Conservation (phyloP, 1,140 invertebrate species). For the Pygmarrhopalites habei region DNA sequence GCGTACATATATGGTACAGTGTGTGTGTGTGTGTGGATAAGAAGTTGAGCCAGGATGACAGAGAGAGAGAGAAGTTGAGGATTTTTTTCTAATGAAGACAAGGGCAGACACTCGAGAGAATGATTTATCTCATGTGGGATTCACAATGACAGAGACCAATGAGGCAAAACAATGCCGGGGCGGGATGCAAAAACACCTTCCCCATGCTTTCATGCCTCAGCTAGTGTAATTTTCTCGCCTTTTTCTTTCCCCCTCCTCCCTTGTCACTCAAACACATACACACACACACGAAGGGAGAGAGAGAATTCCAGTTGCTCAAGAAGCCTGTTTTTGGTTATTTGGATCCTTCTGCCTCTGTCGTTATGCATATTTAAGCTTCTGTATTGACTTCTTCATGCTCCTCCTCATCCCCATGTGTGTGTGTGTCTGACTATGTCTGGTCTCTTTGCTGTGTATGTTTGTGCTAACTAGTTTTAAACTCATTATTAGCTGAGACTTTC, state of each 20-base stretch:
- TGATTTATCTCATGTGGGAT: constrained; percentile 32
- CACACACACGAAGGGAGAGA: background rate
- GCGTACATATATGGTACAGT: background rate
- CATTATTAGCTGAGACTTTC: background rate
- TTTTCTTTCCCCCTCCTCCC: too few species aligned
- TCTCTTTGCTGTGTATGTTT: too few species aligned
- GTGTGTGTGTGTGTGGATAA: background rate
- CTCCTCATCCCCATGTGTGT: too few species aligned
- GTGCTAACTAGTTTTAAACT: background rate
- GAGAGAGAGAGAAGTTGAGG: background rate
- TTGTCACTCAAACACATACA: constrained; percentile 1
- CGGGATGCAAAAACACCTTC: constrained; percentile 23
- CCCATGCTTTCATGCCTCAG: constrained; percentile 18
- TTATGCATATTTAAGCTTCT: too few species aligned
- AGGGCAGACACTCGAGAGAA: background rate
- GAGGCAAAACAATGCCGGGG: constrained; percentile 33
- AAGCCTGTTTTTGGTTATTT: too few species aligned
- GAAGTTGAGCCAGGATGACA: background rate
- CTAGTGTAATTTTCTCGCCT: constrained; percentile 19
- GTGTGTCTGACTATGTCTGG: too few species aligned
- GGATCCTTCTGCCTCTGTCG: too few species aligned
- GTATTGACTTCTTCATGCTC: too few species aligned
- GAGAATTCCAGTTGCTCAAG: too few species aligned
- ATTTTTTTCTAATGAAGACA: background rate
- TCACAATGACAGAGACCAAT: constrained; percentile 36